Conservation (phyloP, 2,888 invertebrate species). For the Rutpela maculata region DNA sequence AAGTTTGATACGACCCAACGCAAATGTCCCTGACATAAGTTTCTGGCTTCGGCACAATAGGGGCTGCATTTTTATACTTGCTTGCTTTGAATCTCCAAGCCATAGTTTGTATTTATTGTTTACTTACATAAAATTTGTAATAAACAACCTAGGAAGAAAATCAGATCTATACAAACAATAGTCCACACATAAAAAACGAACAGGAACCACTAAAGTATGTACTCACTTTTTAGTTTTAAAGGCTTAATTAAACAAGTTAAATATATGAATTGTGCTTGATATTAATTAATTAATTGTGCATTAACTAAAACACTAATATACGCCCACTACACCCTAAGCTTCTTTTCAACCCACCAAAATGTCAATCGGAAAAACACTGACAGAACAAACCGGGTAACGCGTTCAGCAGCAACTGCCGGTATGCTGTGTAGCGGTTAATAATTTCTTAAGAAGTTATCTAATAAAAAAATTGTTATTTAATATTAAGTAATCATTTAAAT, state of each 20-base stretch:
- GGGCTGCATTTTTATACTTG: slow-evolving; percentile 98
- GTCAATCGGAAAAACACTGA: slow-evolving; percentile 38
- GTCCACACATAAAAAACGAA: neutral
- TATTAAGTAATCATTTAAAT: neutral
- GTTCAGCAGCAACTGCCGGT: slow-evolving; percentile 9
- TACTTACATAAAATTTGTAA: slow-evolving; percentile 47
- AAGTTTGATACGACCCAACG: slow-evolving; percentile 94
- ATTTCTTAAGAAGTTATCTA: neutral
- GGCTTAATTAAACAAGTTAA: neutral
- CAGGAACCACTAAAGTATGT: neutral
- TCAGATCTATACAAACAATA: slow-evolving; percentile 42
- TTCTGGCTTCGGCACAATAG: slow-evolving; percentile 96
- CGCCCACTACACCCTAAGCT: slow-evolving; percentile 49
- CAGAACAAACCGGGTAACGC: slow-evolving; percentile 12
- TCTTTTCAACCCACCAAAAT: slow-evolving; percentile 31
- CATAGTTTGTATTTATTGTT: slow-evolving; percentile 75
- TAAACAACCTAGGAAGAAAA: slow-evolving; percentile 9
- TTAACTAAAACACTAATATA: slow-evolving; percentile 44
- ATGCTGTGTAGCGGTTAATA: neutral
- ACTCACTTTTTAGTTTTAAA: slow-evolving; percentile 26
- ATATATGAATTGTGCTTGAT: slow-evolving; percentile 24
- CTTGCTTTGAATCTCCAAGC: slow-evolving; percentile 98
- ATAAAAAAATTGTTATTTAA: neutral
- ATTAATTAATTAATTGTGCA: slow-evolving; percentile 28
- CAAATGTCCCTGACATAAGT: slow-evolving; percentile 90